Evolutionary conservation across 1,140 invertebrate genomes (phyloP).

Genomic region (Apolygus lucorum): DNA sequence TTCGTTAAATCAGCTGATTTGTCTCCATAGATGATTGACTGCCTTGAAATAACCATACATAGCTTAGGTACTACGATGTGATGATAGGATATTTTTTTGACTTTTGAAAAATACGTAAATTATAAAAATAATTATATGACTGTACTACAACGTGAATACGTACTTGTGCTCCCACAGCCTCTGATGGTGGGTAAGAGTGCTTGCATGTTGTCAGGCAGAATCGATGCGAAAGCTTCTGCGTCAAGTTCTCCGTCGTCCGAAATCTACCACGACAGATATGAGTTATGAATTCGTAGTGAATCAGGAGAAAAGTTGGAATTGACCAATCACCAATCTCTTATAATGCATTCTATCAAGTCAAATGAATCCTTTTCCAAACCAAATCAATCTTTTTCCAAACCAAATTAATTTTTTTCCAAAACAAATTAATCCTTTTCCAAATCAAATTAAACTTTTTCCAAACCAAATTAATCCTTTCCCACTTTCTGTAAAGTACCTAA

Average conservation of each 20-base stretch:
- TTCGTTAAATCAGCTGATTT: too few relatives aligned
- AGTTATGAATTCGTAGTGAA: too few relatives aligned
- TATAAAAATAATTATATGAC: not conserved
- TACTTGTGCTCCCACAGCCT: constrained; percentile 7
- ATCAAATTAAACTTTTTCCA: too few relatives aligned
- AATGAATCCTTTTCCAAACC: too few relatives aligned
- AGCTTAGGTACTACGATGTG: not conserved
- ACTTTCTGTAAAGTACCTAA: too few relatives aligned
- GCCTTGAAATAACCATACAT: too few relatives aligned
- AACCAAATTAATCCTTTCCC: too few relatives aligned
- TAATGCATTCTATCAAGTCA: not conserved
- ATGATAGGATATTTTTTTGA: not conserved
- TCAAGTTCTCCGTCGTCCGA: constrained; percentile 28
- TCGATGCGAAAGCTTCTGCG: constrained; percentile 21
- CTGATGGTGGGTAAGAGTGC: not conserved
- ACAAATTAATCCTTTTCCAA: too few relatives aligned
- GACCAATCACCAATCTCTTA: not conserved
- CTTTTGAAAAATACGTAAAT: not conserved
- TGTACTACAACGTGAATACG: too few relatives aligned
- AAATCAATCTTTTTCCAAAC: too few relatives aligned
- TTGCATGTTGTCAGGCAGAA: constrained; percentile 25
- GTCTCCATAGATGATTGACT: too few relatives aligned
- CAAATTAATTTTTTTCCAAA: too few relatives aligned
- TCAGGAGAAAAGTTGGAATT: constrained; percentile 4
- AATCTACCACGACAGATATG: constrained; percentile 20